phyloP scores from a whole-genome alignment of 2,797 vertebrate species.

The Podargus strigoides region DNA sequence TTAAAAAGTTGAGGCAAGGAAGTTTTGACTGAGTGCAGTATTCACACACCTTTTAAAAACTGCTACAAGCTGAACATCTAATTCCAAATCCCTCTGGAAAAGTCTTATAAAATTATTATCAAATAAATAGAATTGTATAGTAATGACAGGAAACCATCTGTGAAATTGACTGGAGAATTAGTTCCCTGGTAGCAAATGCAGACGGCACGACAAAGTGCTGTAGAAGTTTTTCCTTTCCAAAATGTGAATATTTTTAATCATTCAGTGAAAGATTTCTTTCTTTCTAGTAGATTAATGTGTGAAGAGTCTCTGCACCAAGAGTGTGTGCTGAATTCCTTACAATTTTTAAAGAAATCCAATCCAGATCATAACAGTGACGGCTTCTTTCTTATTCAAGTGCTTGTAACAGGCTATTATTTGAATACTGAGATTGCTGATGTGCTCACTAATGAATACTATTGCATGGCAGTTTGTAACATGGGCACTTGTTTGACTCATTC shows the following conservation, averaged over 20 bases:
- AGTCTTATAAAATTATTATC: constrained; percentile 58
- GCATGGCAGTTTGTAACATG: fast-evolving
- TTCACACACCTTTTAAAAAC: constrained; percentile 26
- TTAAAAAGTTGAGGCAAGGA: constrained; percentile 23
- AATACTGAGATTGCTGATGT: neutral
- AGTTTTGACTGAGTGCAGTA: constrained; percentile 2
- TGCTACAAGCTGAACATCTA: constrained; percentile 3
- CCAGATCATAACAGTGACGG: neutral
- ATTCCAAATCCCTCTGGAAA: constrained; percentile 39
- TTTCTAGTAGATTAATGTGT: neutral
- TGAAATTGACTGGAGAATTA: constrained; percentile 57
- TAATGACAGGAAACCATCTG: constrained; percentile 60
- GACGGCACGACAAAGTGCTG: neutral
- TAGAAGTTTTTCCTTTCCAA: constrained; percentile 32
- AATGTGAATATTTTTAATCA: constrained; percentile 52
- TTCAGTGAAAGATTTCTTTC: constrained; percentile 33
- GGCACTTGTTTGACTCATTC: neutral
- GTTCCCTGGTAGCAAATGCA: constrained; percentile 37
- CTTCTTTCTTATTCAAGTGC: neutral
- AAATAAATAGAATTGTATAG: constrained; percentile 59
- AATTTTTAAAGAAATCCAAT: neutral
- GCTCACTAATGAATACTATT: neutral
- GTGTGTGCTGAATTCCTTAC: constrained; percentile 8
- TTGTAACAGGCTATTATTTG: neutral
- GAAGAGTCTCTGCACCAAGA: constrained; percentile 15